Evolutionary conservation across 2,113 vertebrate genomes (phyloP), one percentile per base, ranked within the genome.

Genomic region (Syrmaticus mikado): DNA sequence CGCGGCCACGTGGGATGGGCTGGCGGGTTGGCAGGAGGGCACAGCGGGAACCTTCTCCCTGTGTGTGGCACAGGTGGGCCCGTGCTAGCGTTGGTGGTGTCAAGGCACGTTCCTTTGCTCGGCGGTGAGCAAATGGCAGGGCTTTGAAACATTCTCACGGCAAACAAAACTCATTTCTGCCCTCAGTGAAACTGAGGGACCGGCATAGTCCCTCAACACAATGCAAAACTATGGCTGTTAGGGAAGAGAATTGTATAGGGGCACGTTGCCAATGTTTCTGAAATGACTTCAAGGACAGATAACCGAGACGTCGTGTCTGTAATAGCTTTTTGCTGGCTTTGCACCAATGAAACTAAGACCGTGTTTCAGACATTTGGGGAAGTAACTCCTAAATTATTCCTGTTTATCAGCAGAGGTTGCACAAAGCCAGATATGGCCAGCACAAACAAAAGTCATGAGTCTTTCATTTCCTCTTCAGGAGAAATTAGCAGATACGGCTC

Each of bases 21-120:
- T 4, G 4, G 91, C 8, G 11, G 11, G 22, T 11, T 60, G 38
- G 34, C 20, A 8, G 57, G 87, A 75, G 72, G 89, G 65, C 32
- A 65, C 2, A 3, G 48, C 0, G 68, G 67, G 78, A 82, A 61
- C 40, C 20, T 65, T 52, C 6, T 10, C 24, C 55, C 68, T 41
- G 10, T 6, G 10, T 0, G 0, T 7, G 41, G 67, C 60, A 64
- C 64, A 15, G 0, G 0, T 40, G 70, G 77, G 72, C 0, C 0
- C 2, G 4, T 13, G n/a, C 74, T 78, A 17, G 36, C 9, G 21
- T 8, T 36, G 48, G n/a, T 28, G 53, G 70, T 30, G 4, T 43
- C 57, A 24, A 13, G 3, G 36, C 82, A 87, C 67, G 82, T 74
- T 80, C 4, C 2, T 76, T 38, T 50, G 55, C n/a, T 88, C 50